These are phyloP conservation scores for Apostichopus parvimensis DNA, from an alignment of 35 echinoderm and acorn worm genomes.

Conservation along the genomic window DNA sequence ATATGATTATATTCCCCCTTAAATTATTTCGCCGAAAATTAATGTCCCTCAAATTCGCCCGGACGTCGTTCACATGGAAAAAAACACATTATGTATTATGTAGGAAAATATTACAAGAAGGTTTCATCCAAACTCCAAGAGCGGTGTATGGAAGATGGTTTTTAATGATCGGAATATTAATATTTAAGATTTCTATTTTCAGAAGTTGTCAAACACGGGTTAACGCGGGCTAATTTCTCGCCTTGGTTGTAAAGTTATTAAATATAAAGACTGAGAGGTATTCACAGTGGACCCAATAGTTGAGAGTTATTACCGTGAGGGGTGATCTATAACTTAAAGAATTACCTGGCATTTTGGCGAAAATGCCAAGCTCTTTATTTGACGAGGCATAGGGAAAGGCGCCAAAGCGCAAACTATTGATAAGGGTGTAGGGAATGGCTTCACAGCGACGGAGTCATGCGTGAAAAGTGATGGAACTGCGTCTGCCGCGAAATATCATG, in stretches of 20 bases:
- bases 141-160: not conserved
- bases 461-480: constrained; percentile 8
- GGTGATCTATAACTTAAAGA: constrained; percentile 14
- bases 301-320: constrained; percentile 11
- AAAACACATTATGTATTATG: not conserved
- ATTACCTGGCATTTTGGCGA: constrained; percentile 20
- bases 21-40: not conserved
- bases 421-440: not conserved
- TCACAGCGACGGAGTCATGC: not conserved
- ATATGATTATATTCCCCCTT: too few relatives aligned
- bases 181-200: constrained; percentile 24
- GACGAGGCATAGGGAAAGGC: constrained; percentile 4
- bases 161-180: not conserved
- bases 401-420: not conserved
- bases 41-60: not conserved
- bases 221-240: constrained; percentile 15
- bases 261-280: not conserved
- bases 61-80: constrained; percentile 10
- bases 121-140: too few relatives aligned
- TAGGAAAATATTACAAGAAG: too few relatives aligned
- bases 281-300: not conserved
- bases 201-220: constrained; percentile 16
- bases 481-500: not conserved
- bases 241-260: constrained; percentile 14
- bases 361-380: constrained; percentile 18